Percentiles rank a stretch among this genome's conserved stretches.
phyloP scores from a whole-genome alignment of 2,113 vertebrate species.

The Sterrhoptilus dennistouni region DNA sequence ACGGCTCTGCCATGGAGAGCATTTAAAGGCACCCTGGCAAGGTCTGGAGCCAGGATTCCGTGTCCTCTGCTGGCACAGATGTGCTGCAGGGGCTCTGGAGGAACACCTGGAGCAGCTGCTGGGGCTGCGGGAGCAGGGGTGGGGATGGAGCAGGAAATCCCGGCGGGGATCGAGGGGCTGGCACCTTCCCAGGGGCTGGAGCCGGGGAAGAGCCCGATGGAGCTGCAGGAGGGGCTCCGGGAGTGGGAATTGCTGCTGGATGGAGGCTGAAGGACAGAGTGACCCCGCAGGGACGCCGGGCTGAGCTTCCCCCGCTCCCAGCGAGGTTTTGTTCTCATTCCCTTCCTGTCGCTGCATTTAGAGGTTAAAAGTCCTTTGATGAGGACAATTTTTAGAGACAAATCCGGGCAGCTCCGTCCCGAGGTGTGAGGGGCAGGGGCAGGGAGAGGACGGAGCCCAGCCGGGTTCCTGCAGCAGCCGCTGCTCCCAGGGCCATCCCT shows the following conservation, averaged over 20 bases:
- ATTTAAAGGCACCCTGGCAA: background rate
- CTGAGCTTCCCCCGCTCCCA: background rate
- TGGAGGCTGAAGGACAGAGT: background rate
- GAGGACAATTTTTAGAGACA: background rate
- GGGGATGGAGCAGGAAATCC: background rate
- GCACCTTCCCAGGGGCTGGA: rapidly evolving
- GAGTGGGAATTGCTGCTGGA: background rate
- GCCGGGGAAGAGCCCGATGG: background rate
- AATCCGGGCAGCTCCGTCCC: background rate
- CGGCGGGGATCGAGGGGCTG: rapidly evolving
- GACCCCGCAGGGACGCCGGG: background rate
- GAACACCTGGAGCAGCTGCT: background rate
- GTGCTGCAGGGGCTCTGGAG: background rate
- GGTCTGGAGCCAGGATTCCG: background rate
- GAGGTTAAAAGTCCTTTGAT: background rate
- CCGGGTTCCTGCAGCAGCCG: background rate
- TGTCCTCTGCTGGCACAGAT: background rate
- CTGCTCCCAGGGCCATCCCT: background rate
- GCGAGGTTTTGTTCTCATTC: background rate
- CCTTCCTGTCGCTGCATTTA: background rate
- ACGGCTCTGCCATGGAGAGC: background rate
- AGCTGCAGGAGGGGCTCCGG: background rate
- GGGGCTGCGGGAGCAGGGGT: background rate
- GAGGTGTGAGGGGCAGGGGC: background rate
- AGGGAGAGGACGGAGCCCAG: background rate